These are phyloP conservation scores for Myzus persicae DNA, from an alignment of 1,140 invertebrate genomes.

Conservation along the genomic window DNA sequence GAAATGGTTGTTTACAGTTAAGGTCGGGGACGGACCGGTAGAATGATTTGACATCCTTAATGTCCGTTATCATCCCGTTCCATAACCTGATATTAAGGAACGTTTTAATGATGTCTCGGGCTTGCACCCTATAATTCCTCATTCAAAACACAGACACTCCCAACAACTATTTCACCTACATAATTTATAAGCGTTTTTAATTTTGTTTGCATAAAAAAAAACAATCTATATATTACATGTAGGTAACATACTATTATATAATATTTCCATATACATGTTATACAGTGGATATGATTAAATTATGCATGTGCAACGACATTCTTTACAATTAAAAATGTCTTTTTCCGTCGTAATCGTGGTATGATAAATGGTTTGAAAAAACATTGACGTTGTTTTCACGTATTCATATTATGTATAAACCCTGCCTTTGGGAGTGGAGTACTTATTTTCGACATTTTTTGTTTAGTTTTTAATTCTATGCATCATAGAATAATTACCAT, in stretches of 20 bases:
- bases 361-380: neutral
- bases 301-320: neutral
- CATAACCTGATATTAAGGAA: slow-evolving; percentile 50
- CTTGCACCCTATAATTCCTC: slow-evolving; percentile 39
- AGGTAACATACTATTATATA: neutral
- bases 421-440: neutral
- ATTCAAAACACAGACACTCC: neutral
- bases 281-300: neutral
- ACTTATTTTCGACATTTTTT: neutral
- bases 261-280: neutral
- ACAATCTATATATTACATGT: neutral
- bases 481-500: neutral
- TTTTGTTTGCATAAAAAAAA: neutral
- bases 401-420: no score
- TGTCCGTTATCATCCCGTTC: slow-evolving; percentile 49
- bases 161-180: slow-evolving; percentile 35
- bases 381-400: neutral
- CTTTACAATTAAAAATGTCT: neutral
- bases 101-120: slow-evolving; percentile 51
- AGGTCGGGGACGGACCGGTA: slow-evolving; percentile 41
- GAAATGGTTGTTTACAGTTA: slow-evolving; percentile 59
- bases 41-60: slow-evolving; percentile 58
- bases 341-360: neutral
- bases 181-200: slow-evolving; percentile 50
- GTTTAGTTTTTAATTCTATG: neutral